Evolutionary conservation across 2,113 vertebrate genomes (phyloP).

Genomic region (Podarcis muralis): DNA sequence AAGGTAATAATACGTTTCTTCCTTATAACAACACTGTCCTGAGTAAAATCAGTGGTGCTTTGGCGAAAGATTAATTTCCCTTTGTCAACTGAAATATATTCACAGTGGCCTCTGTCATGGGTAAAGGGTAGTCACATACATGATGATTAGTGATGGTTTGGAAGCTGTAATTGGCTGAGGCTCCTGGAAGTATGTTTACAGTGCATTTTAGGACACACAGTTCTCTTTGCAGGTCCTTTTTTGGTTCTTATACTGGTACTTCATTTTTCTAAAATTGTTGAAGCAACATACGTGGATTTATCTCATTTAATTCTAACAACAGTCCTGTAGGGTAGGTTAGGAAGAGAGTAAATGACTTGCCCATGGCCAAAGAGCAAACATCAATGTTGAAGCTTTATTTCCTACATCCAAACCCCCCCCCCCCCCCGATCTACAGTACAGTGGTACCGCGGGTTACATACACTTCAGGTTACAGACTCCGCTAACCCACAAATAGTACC

Average conservation of each 20-base stretch:
- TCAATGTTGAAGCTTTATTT: background rate
- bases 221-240: background rate
- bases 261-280: background rate
- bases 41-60: background rate
- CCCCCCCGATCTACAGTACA: too few relatives aligned
- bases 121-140: background rate
- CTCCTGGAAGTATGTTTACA: background rate
- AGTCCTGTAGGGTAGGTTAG: background rate
- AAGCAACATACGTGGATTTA: too few relatives aligned
- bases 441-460: too few relatives aligned
- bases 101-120: background rate
- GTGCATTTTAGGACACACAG: background rate
- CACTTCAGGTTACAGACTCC: too few relatives aligned
- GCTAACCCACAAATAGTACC: too few relatives aligned
- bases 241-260: background rate
- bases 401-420: background rate
- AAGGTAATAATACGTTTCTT: conserved; percentile 89
- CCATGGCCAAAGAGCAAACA: background rate
- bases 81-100: background rate
- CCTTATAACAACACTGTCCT: background rate
- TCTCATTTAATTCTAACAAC: background rate
- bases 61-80: background rate
- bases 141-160: background rate
- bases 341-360: background rate
- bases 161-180: background rate